Conservation (phyloP, 1,140 invertebrate genomes). For the Zophobas morio region DNA sequence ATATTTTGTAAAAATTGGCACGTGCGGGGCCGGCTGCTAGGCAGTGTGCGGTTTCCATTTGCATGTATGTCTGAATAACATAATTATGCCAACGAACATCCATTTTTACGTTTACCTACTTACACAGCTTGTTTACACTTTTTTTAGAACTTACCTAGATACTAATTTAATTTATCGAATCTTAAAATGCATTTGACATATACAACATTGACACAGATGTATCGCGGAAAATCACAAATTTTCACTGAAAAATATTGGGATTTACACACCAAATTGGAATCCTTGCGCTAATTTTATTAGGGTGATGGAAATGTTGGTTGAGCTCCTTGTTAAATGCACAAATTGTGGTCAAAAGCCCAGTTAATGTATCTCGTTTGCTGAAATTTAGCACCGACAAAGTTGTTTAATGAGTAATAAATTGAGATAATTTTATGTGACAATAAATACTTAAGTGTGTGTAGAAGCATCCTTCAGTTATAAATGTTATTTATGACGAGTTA, state of each 20-base stretch:
- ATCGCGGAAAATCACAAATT: no score
- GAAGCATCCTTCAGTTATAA: constrained; percentile 35
- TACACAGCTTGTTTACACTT: neutral
- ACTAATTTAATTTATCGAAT: no score
- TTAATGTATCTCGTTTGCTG: neutral
- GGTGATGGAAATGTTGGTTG: no score
- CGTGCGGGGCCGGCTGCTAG: constrained; percentile 48
- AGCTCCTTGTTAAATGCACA: neutral
- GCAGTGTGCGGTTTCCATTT: no score
- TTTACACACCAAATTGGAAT: no score
- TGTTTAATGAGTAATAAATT: constrained; percentile 41
- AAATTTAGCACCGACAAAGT: neutral
- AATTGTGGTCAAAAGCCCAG: neutral
- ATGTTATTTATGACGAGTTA: constrained; percentile 37
- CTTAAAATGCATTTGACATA: no score
- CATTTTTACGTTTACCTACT: neutral
- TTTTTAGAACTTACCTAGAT: no score
- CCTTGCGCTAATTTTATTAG: no score
- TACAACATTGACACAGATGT: no score
- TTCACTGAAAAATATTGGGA: no score
- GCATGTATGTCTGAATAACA: neutral
- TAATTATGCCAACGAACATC: constrained; percentile 4
- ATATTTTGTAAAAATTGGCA: constrained; percentile 8
- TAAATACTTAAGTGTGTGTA: constrained; percentile 40
- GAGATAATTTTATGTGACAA: constrained; percentile 37